A percentile compares a stretch with the other conserved stretches of the same genome.
phyloP scores from a whole-genome alignment of 2,113 vertebrate species.

The Planiliza haematocheilus region DNA sequence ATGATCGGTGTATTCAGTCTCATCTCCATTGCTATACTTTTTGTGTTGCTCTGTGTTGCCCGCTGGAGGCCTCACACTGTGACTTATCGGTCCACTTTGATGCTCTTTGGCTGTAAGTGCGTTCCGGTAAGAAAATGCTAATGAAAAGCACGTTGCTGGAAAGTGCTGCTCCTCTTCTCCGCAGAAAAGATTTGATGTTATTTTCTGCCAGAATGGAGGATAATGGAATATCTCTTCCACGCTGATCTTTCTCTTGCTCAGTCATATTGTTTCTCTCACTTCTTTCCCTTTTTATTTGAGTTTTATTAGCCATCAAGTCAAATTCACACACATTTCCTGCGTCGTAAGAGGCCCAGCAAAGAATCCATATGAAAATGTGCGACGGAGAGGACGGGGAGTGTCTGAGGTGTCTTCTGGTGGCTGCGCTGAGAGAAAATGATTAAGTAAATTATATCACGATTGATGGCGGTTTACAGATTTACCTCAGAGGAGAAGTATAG shows the following conservation, averaged over 20 bases:
- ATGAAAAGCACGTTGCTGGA: conserved; percentile 28
- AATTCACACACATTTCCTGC: conserved; percentile 55
- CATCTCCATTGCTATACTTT: conserved; percentile 14
- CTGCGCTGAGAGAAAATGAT: conserved; percentile 40
- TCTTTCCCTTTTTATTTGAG: neutral
- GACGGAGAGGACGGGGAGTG: conserved; percentile 21
- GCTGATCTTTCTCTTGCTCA: conserved; percentile 22
- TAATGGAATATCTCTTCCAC: conserved; percentile 44
- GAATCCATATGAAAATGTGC: conserved; percentile 39
- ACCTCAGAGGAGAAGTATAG: conserved; percentile 22
- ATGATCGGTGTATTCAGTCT: neutral
- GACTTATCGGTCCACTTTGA: conserved; percentile 27
- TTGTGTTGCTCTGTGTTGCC: conserved; percentile 13
- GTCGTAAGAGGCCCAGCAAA: conserved; percentile 34
- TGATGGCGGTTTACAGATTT: conserved; percentile 23
- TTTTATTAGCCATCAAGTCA: conserved; percentile 53
- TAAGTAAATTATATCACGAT: conserved; percentile 39
- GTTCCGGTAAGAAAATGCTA: conserved; percentile 39
- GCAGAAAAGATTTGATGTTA: conserved; percentile 37
- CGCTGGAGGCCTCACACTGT: conserved; percentile 1
- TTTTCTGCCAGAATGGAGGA: conserved; percentile 34
- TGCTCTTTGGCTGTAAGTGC: conserved; percentile 21
- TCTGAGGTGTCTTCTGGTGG: conserved; percentile 23
- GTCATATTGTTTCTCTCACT: neutral
- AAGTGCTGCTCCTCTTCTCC: conserved; percentile 1